Base-by-base conservation (phyloP, 2,888 invertebrate species). In the Oegoconia quadripuncta region DNA sequence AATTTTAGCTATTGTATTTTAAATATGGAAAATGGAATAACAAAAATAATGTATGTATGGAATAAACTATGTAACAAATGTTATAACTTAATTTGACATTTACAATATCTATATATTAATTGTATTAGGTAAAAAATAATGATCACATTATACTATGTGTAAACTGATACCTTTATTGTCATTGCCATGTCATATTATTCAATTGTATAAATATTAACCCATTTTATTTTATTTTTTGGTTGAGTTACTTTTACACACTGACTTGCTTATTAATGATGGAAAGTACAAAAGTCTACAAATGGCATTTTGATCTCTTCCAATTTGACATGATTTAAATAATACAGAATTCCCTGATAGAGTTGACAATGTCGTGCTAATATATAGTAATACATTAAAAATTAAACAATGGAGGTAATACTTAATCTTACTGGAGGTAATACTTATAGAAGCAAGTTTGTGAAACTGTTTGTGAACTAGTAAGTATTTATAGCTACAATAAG, bases 371-470 rank as follows among this genome's bases (percentile, higher is more conserved):
- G n/a, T n/a, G 35, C 31, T 38, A 35, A 20, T 22, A n/a, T n/a
- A n/a, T n/a, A 42, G 68, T 72, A 68, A 59, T 65, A 55, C 44
- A 50, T 48, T 55, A 65, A 72, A 65, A 74, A 72, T 68, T 70
- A 75, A 75, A 73, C 64, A 63, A 67, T 71, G 77, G 77, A 83
- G 79, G 76, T 83, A 43, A 84, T 84, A 84, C 84, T 86, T 84
- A 84, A 72, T 50, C 71, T 71, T 79, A 78, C 65, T 74, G 76
- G 81, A 86, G 81, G 83, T 84, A 84, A 86, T 84, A 86, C 84
- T 84, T 81, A 83, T 64, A 55, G 55, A 62, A 61, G 59, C 52
- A 55, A 50, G 55, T 52, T 76, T 79, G 76, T 78, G 77, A 75
- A 74, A 51, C 44, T 39, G 59, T 78, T 83, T 86, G 83, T 84